These are phyloP conservation scores for Drosophila sp. DNA, from an alignment of 1,140 invertebrate species.

Conservation along the genomic window DNA sequence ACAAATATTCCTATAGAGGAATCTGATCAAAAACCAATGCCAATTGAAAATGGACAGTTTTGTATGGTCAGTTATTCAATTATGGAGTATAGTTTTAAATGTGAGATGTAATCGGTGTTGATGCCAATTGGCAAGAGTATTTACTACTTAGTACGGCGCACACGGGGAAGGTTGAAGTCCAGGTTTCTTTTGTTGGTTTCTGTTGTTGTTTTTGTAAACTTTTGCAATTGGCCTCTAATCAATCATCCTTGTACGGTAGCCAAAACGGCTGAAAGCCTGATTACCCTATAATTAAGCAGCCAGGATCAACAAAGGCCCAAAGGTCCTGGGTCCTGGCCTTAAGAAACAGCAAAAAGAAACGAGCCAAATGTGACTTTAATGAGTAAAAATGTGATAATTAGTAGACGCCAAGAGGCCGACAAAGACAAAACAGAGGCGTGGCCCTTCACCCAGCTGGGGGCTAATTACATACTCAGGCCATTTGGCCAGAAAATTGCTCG, in stretches of 20 bases:
- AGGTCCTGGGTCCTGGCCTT: constrained; percentile 44
- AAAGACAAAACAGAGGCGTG: constrained; percentile 48
- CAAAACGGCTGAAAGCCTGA: constrained; percentile 69
- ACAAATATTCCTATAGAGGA: too few relatives aligned
- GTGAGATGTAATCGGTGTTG: too few relatives aligned
- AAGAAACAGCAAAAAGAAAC: constrained; percentile 20
- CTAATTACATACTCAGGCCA: constrained; percentile 66
- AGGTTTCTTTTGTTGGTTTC: neutral
- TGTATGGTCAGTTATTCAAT: too few relatives aligned
- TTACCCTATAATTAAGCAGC: constrained; percentile 62
- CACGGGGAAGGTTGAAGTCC: neutral
- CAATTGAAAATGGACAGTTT: too few relatives aligned
- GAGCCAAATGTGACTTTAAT: constrained; percentile 77
- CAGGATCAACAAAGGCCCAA: constrained; percentile 31
- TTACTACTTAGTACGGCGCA: neutral
- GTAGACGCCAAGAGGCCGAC: constrained; percentile 66
- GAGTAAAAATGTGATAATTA: constrained; percentile 82
- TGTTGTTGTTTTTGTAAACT: neutral
- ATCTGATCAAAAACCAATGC: too few relatives aligned
- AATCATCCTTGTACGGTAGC: constrained; percentile 55
- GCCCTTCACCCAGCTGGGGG: constrained; percentile 29
- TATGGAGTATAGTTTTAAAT: too few relatives aligned
- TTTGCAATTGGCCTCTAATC: constrained; percentile 25
- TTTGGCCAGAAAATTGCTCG: constrained; percentile 55
- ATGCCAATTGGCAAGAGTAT: constrained; percentile 1